Conservation (phyloP, 35 echinoderm and acorn worm genomes). For the Heliocidaris tuberculata region DNA sequence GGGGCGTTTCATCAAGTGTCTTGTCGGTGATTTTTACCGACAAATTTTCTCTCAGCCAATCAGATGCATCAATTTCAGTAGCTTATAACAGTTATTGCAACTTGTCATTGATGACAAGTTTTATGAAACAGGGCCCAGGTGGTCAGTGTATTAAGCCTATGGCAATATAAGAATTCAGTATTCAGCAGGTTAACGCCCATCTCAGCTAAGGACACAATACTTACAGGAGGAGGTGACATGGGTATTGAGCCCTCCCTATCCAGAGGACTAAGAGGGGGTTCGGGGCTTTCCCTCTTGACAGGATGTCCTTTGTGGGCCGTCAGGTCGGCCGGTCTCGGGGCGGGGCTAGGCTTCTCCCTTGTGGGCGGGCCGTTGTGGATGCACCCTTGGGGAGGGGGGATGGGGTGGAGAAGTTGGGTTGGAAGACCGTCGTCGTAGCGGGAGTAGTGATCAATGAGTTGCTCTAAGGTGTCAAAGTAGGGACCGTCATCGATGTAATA, state of each 20-base stretch:
- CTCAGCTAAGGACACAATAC: background rate
- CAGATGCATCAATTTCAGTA: no score
- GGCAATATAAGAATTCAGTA: no score
- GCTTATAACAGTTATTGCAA: no score
- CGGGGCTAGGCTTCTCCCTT: background rate
- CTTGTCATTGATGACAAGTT: no score
- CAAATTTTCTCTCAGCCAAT: no score
- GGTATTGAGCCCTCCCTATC: constrained; percentile 40
- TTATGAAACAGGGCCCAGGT: no score
- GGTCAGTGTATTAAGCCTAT: no score
- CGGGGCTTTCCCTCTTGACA: constrained; percentile 35
- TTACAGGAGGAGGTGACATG: constrained; percentile 50
- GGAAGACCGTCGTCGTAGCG: constrained; percentile 70
- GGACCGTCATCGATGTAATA: constrained; percentile 74
- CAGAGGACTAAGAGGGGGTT: constrained; percentile 15
- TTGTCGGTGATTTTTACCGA: no score
- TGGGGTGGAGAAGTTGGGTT: constrained; percentile 54
- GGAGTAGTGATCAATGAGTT: constrained; percentile 70
- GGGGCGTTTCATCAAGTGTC: no score
- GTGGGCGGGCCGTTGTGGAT: background rate
- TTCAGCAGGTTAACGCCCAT: no score
- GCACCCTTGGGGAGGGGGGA: background rate
- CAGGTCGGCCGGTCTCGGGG: constrained; percentile 63
- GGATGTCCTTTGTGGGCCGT: background rate
- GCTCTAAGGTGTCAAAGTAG: constrained; percentile 69